Evolutionary conservation across 2,888 invertebrate genomes (phyloP).

Genomic region (Pollenia angustigena): DNA sequence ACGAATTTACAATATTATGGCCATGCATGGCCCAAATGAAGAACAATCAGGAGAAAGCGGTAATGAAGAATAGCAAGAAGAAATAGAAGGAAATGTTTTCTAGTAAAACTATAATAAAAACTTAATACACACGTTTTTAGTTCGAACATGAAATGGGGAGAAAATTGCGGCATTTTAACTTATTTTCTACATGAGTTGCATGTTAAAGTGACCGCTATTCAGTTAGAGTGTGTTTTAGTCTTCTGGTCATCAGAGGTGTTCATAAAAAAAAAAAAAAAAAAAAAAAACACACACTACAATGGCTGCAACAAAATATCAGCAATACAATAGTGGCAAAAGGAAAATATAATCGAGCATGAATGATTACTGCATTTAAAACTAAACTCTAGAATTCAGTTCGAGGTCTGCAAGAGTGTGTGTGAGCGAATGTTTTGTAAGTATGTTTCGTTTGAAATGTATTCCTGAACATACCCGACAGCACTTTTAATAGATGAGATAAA

Average conservation of each 20-base stretch:
- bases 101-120: constrained; percentile 58
- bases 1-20: background rate
- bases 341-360: constrained; percentile 62
- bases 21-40: constrained; percentile 10
- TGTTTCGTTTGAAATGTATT: constrained; percentile 8
- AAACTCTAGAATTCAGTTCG: constrained; percentile 16
- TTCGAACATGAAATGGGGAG: constrained; percentile 48
- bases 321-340: background rate
- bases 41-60: background rate
- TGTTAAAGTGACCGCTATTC: constrained; percentile 76
- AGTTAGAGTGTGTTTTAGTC: background rate
- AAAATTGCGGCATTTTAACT: constrained; percentile 79
- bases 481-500: constrained; percentile 52
- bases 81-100: constrained; percentile 37
- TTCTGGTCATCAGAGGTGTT: constrained; percentile 35
- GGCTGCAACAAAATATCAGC: constrained; percentile 2
- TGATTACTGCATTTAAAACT: constrained; percentile 71
- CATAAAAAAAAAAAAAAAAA: constrained; percentile 1
- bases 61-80: constrained; percentile 18
- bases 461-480: constrained; percentile 57
- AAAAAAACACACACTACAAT: background rate
- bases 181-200: constrained; percentile 83
- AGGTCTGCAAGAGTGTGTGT: background rate
- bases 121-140: constrained; percentile 47
- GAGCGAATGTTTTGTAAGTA: no score